A percentile compares a stretch with the other conserved stretches of the same genome.
phyloP scores from a whole-genome alignment of 2,888 invertebrate genomes.

The Apamea crenata region DNA sequence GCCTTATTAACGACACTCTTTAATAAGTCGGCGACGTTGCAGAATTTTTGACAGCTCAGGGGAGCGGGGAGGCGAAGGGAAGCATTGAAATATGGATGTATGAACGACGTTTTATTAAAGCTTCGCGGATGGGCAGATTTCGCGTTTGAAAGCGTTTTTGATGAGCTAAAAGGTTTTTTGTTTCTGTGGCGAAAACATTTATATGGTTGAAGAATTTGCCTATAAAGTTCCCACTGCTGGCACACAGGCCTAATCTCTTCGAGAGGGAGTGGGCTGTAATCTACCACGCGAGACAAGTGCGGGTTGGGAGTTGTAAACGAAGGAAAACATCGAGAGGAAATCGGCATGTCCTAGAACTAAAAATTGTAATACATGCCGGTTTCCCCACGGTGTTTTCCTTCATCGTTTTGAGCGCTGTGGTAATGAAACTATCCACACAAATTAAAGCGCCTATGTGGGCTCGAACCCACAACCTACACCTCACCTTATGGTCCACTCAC shows the following conservation, averaged over 20 bases:
- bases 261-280: not conserved
- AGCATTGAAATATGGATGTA: constrained; percentile 63
- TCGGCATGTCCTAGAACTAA: too few species aligned
- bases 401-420: not conserved
- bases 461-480: too few species aligned
- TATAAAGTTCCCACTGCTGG: not conserved
- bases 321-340: too few species aligned
- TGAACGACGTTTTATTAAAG: constrained; percentile 64
- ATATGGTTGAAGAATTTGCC: not conserved
- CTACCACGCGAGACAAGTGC: not conserved
- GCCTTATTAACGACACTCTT: constrained; percentile 70
- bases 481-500: not conserved
- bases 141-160: constrained; percentile 33
- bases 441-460: not conserved
- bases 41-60: constrained; percentile 64
- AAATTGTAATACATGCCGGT: not conserved
- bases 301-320: not conserved
- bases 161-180: constrained; percentile 24
- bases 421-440: not conserved
- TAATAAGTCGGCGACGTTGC: constrained; percentile 68
- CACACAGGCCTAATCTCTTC: not conserved
- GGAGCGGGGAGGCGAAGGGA: not conserved
- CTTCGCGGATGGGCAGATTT: constrained; percentile 52
- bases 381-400: not conserved
- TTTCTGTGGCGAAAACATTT: constrained; percentile 7